Evolutionary conservation across 2,888 invertebrate genomes (phyloP).

Genomic region (Celastrina argiolus): DNA sequence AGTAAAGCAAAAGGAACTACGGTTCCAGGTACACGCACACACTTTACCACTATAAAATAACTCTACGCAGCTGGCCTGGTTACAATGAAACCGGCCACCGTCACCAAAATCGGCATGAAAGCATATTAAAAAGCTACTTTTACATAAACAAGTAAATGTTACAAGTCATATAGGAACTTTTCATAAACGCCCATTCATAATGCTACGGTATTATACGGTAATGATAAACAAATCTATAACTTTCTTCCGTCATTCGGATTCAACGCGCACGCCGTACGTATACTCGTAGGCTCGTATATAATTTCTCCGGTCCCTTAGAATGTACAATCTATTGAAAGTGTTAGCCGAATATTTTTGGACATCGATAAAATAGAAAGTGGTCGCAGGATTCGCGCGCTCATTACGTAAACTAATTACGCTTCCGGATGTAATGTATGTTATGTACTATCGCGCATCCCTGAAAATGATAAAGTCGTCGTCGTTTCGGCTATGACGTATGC

Average conservation of each 20-base stretch:
- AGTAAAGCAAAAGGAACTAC: too few relatives aligned
- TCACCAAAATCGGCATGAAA: too few relatives aligned
- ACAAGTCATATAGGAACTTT: not conserved
- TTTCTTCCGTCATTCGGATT: slow-evolving; percentile 66
- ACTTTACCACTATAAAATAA: too few relatives aligned
- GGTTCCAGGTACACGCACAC: too few relatives aligned
- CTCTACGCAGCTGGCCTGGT: too few relatives aligned
- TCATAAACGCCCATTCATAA: not conserved
- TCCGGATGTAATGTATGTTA: slow-evolving; percentile 22
- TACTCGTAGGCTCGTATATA: slow-evolving; percentile 62
- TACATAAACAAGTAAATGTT: not conserved
- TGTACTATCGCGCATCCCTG: too few relatives aligned
- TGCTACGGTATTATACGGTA: not conserved
- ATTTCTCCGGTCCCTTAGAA: slow-evolving; percentile 73
- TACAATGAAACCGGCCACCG: too few relatives aligned
- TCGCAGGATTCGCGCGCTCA: slow-evolving; percentile 15
- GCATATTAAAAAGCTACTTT: not conserved
- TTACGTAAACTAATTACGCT: slow-evolving; percentile 28
- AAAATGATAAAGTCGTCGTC: too few relatives aligned
- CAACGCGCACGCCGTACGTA: slow-evolving; percentile 50
- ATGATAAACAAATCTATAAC: slow-evolving; percentile 27
- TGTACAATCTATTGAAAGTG: slow-evolving; percentile 66
- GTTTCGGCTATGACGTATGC: too few relatives aligned
- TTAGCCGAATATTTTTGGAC: slow-evolving; percentile 67
- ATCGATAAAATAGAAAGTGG: slow-evolving; percentile 64